Evolutionary conservation across 1,140 invertebrate species (phyloP), one percentile per base, ranked within the genome.

Genomic region (Panulirus ornatus): DNA sequence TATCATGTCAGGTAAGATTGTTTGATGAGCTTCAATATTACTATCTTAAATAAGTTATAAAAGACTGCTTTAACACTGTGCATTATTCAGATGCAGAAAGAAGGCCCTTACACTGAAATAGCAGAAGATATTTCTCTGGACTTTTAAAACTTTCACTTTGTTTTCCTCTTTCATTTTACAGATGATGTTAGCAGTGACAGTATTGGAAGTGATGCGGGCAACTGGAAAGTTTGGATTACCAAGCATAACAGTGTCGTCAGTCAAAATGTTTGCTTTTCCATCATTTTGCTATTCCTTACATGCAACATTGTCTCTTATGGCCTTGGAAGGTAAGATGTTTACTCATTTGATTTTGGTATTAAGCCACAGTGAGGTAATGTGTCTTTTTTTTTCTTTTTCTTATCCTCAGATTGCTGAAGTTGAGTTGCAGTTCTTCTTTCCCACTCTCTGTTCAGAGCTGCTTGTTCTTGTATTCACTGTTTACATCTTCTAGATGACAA

Each of bases 111-210:
- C n/a, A n/a, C n/a, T n/a, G n/a, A n/a, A n/a, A n/a, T n/a, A n/a
- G n/a, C n/a, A n/a, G n/a, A n/a, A n/a, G n/a, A n/a, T n/a, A n/a
- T n/a, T n/a, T n/a, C n/a, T n/a, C n/a, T n/a, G n/a, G n/a, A n/a
- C n/a, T n/a, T n/a, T n/a, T n/a, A n/a, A n/a, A n/a, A n/a, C n/a
- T n/a, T n/a, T n/a, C n/a, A n/a, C n/a, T n/a, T n/a, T n/a, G n/a
- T 27, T 42, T 44, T 36, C 22, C 11, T 36, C 47, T 22, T 44
- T 2, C 40, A 19, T 9, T 42, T 91, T 79, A n/a, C 91, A 92
- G 92, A 94, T 95, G 94, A 54, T 93, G 2, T 92, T 94, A 73
- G 94, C 94, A 22, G 93, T 94, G 42, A 38, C 92, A 5, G 85
- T 94, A 34, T 85, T 95, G 71, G 91, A 92, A 36, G 11, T 89